phyloP scores from a whole-genome alignment of 2,113 vertebrate genomes.

The Helogale parvula region DNA sequence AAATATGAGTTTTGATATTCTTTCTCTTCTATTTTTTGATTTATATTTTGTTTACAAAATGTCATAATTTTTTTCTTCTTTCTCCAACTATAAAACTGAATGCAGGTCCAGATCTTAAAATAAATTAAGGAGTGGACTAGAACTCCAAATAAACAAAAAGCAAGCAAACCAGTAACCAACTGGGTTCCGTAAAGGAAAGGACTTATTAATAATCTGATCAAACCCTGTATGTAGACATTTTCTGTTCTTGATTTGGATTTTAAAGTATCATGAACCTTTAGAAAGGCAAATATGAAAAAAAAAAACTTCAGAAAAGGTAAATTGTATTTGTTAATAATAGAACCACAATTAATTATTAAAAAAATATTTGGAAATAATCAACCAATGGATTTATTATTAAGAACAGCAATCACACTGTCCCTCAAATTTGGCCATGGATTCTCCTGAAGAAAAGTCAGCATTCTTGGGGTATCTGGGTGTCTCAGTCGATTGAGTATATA shows the following conservation, averaged over 20 bases:
- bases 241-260: background rate
- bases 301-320: background rate
- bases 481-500: too few species aligned
- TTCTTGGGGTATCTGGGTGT: background rate
- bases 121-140: background rate
- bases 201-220: background rate
- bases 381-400: background rate
- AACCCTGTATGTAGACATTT: background rate
- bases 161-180: background rate
- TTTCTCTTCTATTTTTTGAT: background rate
- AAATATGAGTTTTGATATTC: background rate
- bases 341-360: background rate
- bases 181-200: background rate
- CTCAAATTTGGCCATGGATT: background rate
- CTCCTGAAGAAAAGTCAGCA: background rate
- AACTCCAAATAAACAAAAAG: background rate
- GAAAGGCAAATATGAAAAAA: background rate
- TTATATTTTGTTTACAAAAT: background rate
- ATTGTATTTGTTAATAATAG: background rate
- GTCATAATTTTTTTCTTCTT: background rate
- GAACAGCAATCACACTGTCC: background rate
- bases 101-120: background rate
- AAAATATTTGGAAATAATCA: background rate
- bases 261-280: background rate
- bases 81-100: background rate